Evolutionary conservation across 2,888 invertebrate species (phyloP), one percentile per base, ranked within the genome.

Genomic region (Leptinotarsa peninsularis): DNA sequence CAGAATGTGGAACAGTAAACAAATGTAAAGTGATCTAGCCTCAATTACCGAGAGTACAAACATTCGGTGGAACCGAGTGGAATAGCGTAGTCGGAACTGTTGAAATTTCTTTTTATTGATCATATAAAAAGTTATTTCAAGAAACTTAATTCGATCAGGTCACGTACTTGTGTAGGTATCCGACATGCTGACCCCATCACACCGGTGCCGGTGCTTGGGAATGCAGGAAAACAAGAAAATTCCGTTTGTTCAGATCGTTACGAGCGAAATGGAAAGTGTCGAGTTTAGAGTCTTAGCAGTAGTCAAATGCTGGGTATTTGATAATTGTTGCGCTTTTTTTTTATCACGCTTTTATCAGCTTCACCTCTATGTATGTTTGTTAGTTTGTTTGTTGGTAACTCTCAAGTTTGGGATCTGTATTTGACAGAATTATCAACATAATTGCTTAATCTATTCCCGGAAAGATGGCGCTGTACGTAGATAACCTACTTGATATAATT

Each of bases 201-300:
- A 33, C 17, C 63, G 63, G 43, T 63, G 43, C 18, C 43, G 43
- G 43, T 63, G 27, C 52, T 52, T 17, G 52, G 43, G n/a, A 33
- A 63, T 63, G 63, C 63, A 33, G 63, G 63, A 63, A 63, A 63
- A 63, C 63, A 33, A 63, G 43, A 43, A 63, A 63, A 63, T 63
- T 27, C n/a, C 63, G 43, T 14, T 58, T 21, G 63, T 63, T 43
- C 43, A 43, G 27, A 63, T 63, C 43, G 43, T 63, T 33, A 43
- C 33, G 17, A 33, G n/a, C 10, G 18, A 63, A 63, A 63, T 10
- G 63, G 58, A 58, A 58, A 58, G 58, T 58, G 58, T 58, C 58
- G 21, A 23, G 58, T 23, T 58, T 58, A 23, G 58, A 58, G 4
- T 21, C 13, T 63, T 63, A 18, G 17, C 33, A 27, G 63, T 43